Base-by-base conservation (phyloP, 2,888 invertebrate species). In the Dinocampus coccinellae region DNA sequence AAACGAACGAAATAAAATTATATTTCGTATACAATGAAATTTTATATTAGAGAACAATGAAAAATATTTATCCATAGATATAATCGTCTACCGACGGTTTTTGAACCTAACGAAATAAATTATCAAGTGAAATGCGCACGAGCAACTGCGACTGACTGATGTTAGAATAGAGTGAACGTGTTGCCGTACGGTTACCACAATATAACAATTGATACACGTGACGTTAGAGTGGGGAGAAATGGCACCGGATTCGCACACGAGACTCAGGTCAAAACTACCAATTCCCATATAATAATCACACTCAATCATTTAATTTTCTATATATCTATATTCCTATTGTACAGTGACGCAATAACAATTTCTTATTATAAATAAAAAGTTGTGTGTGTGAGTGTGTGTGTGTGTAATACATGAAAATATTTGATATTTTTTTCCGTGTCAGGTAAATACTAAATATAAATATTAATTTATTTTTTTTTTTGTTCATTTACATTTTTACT, bases 171-270 rank as follows among this genome's bases (percentile, higher is more conserved):
- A 47, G 47, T n/a, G 47, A 47, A 47, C 47, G 47, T 29, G 29
- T 47, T 42, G 47, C 58, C 16, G 58, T 47, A 22, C 36, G n/a
- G 42, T 52, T 36, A 34, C 52, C 6, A 58, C 66, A 67, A 67
- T 67, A 67, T 57, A 57, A 42, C 58, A 24, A 39, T 39, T 16
- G 13, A 57, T 67, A 58, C 67, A 67, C 67, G 67, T 67, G 67
- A 29, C 58, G 1, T 11, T 20, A 29, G 16, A 42, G 67, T 47
- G 67, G 67, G 58, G 67, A 13, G 58, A 13, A n/a, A 39, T 39
- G 24, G 29, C 9, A 55, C 13, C 13, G 7, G n/a, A 26, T 26
- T n/a, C 26, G 26, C 26, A 29, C 13, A n/a, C 55, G 26, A 47
- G 13, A 47, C n/a, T n/a, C n/a, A n/a, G n/a, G n/a, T n/a, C n/a